Evolutionary conservation across 2,888 invertebrate species (phyloP).

Genomic region (Cyclophora punctaria): DNA sequence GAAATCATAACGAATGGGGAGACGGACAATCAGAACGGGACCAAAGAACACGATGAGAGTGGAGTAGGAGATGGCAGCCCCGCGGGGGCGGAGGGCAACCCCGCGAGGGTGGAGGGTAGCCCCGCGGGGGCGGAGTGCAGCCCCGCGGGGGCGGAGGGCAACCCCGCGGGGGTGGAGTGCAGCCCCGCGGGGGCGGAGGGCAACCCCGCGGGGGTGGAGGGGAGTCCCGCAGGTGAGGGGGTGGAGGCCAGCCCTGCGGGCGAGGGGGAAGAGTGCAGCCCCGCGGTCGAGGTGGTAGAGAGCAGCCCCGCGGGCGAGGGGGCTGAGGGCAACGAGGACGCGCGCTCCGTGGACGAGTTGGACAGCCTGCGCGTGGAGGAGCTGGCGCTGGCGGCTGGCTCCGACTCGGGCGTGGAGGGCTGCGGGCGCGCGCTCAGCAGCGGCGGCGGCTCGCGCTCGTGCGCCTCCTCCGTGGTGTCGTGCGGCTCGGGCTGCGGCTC

Average conservation of each 20-base stretch:
- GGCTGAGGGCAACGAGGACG: slow-evolving; percentile 59
- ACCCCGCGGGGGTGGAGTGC: neutral
- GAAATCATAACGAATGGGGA: slow-evolving; percentile 31
- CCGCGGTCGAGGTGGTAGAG: slow-evolving; percentile 23
- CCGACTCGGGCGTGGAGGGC: slow-evolving; percentile 88
- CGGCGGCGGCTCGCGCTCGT: slow-evolving; percentile 79
- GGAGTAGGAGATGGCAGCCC: neutral
- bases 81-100: too few species aligned
- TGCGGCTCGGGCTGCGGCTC: slow-evolving; percentile 87
- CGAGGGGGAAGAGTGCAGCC: slow-evolving; percentile 28
- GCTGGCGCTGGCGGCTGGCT: slow-evolving; percentile 77
- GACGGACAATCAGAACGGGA: slow-evolving; percentile 19
- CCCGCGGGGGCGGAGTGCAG: too few species aligned
- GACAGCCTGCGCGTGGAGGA: slow-evolving; percentile 66
- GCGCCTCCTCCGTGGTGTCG: slow-evolving; percentile 85
- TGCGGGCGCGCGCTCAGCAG: slow-evolving; percentile 81
- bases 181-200: slow-evolving; percentile 10
- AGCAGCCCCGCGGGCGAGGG: slow-evolving; percentile 22
- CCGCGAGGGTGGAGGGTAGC: too few species aligned
- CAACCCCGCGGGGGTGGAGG: slow-evolving; percentile 17
- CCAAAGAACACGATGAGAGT: slow-evolving; percentile 18
- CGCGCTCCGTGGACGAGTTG: slow-evolving; percentile 56
- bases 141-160: slow-evolving; percentile 5
- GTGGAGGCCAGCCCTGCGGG: neutral
- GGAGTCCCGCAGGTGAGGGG: neutral